Conservation (phyloP, 2,113 vertebrate genomes). For the Chunga burmeisteri region DNA sequence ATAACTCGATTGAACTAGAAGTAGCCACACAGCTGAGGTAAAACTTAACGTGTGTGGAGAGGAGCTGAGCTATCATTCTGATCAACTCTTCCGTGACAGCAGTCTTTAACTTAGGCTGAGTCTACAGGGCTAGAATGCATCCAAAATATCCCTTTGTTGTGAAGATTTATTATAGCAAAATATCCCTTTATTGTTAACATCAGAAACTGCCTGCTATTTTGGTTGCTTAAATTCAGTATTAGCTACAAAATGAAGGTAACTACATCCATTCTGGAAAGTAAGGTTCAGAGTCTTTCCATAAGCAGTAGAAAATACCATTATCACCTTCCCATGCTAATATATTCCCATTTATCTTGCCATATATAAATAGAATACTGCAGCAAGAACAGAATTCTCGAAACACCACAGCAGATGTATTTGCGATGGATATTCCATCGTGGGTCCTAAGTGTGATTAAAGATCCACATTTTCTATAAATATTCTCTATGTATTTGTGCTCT, state of each 20-base stretch:
- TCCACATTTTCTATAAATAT: not conserved
- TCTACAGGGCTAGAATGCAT: not conserved
- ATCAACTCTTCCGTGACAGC: not conserved
- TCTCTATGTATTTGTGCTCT: not conserved
- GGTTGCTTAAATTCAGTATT: not conserved
- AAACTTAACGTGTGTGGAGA: not conserved
- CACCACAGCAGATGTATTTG: constrained; percentile 3
- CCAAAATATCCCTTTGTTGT: not conserved
- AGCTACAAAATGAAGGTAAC: not conserved
- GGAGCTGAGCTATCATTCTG: not conserved
- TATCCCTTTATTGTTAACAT: not conserved
- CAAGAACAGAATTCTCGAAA: constrained; percentile 2
- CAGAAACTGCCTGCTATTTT: not conserved
- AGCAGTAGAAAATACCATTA: not conserved
- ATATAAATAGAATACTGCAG: not conserved
- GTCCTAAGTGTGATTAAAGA: constrained; percentile 1
- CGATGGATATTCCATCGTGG: not conserved
- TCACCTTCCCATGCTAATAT: not conserved
- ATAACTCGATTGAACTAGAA: not conserved
- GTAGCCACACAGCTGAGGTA: not conserved
- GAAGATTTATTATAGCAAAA: not conserved
- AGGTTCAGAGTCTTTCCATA: not conserved
- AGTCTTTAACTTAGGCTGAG: not conserved
- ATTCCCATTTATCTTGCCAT: not conserved
- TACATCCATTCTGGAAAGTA: not conserved